Evolutionary conservation across 2,888 invertebrate genomes (phyloP), one percentile per base, ranked within the genome.

Genomic region (Subacronicta megacephala): DNA sequence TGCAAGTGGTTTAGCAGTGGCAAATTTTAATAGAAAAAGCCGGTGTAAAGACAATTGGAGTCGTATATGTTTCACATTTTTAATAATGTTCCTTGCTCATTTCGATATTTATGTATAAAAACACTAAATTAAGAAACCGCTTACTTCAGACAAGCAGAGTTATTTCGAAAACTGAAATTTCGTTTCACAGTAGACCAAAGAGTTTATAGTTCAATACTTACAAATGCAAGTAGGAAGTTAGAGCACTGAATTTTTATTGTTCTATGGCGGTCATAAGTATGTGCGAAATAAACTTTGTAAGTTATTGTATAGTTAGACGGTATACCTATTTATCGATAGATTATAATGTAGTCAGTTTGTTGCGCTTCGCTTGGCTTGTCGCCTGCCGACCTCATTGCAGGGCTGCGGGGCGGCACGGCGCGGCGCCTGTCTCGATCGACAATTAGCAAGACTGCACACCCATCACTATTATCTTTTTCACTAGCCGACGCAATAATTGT

Each of bases 391-490:
- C 87, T 83, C 85, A 86, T 84, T 87, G 80, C 81, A 64, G 72
- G 75, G 74, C 71, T 80, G 83, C n/a, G 31, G 83, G 26, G 26
- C 26, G 26, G 26, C 26, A 26, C 78, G 81, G 76, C 74, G 67
- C 71, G 85, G 86, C 87, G 90, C 87, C 87, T 84, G 83, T 81
- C 84, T 81, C 82, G 79, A 86, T 86, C 80, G 79, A 80, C 85
- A 80, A 88, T 87, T 84, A 85, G 78, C 79, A 72, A 73, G 72
- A 77, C 78, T 80, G 66, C 82, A 81, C 83, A 81, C 85, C 82
- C 90, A 87, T 88, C 90, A 87, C 91, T 91, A 90, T 89, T 90
- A 86, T 90, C 80, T 85, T 82, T 85, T 87, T 82, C 65, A 73
- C 65, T 72, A 71, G 56, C 60, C 59, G 58, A 64, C 63, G 44